Evolutionary conservation across 2,113 vertebrate genomes (phyloP).

Genomic region (Leucosticte australis): DNA sequence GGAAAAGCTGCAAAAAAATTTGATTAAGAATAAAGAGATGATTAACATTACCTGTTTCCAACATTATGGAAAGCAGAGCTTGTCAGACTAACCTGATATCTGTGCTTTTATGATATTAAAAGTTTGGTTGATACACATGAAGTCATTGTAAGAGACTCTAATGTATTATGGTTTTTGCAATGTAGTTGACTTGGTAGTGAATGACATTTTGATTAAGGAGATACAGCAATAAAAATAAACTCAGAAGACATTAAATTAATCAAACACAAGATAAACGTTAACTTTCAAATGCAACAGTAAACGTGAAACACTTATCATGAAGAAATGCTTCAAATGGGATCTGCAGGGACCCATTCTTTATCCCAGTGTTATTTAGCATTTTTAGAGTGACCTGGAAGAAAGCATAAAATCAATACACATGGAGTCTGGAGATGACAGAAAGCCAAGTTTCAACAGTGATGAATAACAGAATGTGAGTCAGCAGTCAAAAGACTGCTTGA

Average conservation of each 20-base stretch:
- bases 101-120: not conserved
- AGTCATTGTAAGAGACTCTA: not conserved
- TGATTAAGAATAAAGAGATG: not conserved
- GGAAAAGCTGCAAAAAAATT: not conserved
- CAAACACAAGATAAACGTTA: not conserved
- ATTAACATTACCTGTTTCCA: not conserved
- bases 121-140: not conserved
- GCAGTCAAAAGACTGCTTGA: not conserved
- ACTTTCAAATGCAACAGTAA: not conserved
- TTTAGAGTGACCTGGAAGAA: not conserved
- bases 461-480: not conserved
- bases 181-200: not conserved
- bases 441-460: not conserved
- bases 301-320: not conserved
- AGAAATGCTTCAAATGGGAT: not conserved
- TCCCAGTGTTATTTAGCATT: not conserved
- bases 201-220: conserved; percentile 21
- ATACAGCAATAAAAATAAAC: not conserved
- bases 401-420: not conserved
- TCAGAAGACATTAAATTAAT: not conserved
- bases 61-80: not conserved
- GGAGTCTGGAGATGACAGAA: not conserved
- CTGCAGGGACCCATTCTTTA: not conserved
- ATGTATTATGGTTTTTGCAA: not conserved
- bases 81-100: not conserved